These are phyloP conservation scores for Drosophila greeni DNA, from an alignment of 2,888 invertebrate species.

Conservation along the genomic window DNA sequence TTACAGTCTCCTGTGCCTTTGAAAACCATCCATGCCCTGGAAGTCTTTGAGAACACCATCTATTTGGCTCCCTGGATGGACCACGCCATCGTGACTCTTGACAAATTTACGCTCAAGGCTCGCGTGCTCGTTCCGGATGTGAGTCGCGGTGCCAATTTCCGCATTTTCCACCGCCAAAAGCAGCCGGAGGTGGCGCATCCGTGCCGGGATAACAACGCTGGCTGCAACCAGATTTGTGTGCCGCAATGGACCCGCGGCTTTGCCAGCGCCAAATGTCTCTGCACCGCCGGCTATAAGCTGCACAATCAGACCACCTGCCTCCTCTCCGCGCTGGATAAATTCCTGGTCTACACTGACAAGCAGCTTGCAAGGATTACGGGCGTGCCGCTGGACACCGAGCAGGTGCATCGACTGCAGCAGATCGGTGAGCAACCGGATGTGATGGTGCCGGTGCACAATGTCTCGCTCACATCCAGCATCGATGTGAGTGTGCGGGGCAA, in stretches of 20 bases:
- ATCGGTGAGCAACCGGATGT: conserved; percentile 79
- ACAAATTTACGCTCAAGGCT: conserved; percentile 81
- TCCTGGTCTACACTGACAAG: conserved; percentile 84
- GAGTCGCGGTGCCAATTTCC: conserved; percentile 83
- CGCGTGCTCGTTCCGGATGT: conserved; percentile 80
- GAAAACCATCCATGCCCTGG: conserved; percentile 83
- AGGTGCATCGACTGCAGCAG: conserved; percentile 66
- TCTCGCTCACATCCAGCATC: conserved; percentile 80
- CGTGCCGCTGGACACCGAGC: conserved; percentile 78
- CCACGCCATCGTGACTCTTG: conserved; percentile 82
- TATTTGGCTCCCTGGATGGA: conserved; percentile 87
- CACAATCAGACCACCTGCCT: conserved; percentile 82
- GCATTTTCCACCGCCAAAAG: conserved; percentile 87
- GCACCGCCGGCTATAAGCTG: conserved; percentile 85
- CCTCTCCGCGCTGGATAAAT: conserved; percentile 81
- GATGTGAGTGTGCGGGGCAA: conserved; percentile 84
- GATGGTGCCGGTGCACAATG: conserved; percentile 85
- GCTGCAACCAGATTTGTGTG: conserved; percentile 88
- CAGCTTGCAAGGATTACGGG: conserved; percentile 86
- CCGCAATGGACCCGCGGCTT: conserved; percentile 81
- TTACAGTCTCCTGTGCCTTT: conserved; percentile 71
- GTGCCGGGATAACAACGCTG: conserved; percentile 84
- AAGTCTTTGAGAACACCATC: conserved; percentile 86
- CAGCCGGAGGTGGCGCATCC: conserved; percentile 87
- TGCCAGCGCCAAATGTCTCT: conserved; percentile 84